A percentile compares a stretch with the other conserved stretches of the same genome.
Evolutionary conservation across 2,888 invertebrate genomes (phyloP).

Genomic region (Brenthis ino): DNA sequence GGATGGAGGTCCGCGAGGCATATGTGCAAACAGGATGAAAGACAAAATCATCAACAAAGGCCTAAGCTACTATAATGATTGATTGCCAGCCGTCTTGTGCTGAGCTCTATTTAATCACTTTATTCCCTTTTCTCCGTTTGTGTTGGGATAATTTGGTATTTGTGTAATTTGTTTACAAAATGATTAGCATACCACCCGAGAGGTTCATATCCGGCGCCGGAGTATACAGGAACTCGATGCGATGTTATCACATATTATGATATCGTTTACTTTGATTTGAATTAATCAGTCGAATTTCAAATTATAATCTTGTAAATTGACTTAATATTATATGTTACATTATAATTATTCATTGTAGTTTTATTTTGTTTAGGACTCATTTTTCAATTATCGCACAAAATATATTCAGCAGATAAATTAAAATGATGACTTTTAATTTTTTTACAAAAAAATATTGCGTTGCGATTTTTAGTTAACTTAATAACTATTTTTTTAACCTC

Average conservation of each 20-base stretch:
- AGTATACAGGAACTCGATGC: constrained; percentile 59
- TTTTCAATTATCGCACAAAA: too few species aligned
- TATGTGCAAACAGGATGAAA: constrained; percentile 58
- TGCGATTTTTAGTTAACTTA: too few species aligned
- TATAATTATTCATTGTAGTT: too few species aligned
- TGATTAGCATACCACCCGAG: constrained; percentile 70
- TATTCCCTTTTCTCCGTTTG: constrained; percentile 83
- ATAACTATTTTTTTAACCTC: too few species aligned
- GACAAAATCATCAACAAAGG: constrained; percentile 66
- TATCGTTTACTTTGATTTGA: constrained; percentile 29
- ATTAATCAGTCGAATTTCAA: constrained; percentile 15
- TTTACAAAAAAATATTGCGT: too few species aligned
- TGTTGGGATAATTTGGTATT: constrained; percentile 81
- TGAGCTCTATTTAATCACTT: constrained; percentile 84
- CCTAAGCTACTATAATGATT: constrained; percentile 82
- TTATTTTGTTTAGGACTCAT: too few species aligned
- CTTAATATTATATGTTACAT: too few species aligned
- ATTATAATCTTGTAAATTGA: neutral
- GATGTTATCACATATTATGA: constrained; percentile 64
- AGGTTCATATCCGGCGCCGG: constrained; percentile 70
- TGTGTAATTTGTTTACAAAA: constrained; percentile 81
- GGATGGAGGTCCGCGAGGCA: constrained; percentile 52
- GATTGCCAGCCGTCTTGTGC: constrained; percentile 81
- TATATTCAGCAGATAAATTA: too few species aligned
- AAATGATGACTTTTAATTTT: too few species aligned